Evolutionary conservation across 2,797 vertebrate genomes (phyloP).

Genomic region (Sphenodon punctatus): DNA sequence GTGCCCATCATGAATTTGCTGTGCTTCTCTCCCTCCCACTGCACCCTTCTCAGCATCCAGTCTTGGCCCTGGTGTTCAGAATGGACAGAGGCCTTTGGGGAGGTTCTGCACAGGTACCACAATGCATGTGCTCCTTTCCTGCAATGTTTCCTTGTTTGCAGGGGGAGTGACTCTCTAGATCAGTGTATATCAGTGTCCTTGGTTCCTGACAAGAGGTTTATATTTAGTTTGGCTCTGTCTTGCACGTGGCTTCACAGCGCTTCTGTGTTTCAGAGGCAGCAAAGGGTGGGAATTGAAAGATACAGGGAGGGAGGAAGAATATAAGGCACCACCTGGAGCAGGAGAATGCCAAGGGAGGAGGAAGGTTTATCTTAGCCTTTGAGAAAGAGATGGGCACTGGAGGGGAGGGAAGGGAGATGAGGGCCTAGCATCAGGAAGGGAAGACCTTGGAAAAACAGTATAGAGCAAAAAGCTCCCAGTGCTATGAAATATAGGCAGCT

Average conservation of each 20-base stretch:
- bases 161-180: not conserved
- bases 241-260: not conserved
- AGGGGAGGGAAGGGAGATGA: not conserved
- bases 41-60: not conserved
- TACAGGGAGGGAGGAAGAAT: not conserved
- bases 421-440: not conserved
- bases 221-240: not conserved
- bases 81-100: too few relatives aligned
- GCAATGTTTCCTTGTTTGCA: not conserved
- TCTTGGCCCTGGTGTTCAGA: not conserved
- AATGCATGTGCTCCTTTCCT: not conserved
- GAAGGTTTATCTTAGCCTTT: too few relatives aligned
- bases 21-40: not conserved
- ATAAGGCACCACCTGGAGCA: not conserved
- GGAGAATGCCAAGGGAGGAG: not conserved
- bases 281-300: not conserved
- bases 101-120: not conserved
- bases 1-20: not conserved
- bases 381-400: not conserved
- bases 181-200: not conserved
- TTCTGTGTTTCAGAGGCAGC: not conserved
- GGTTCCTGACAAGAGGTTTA: not conserved
- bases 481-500: not conserved
- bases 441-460: slow-evolving; percentile 29
- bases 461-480: not conserved